A percentile compares a stretch with the other conserved stretches of the same genome.
phyloP scores from a whole-genome alignment of 2,797 vertebrate species.

The Amphiprion clarkii region DNA sequence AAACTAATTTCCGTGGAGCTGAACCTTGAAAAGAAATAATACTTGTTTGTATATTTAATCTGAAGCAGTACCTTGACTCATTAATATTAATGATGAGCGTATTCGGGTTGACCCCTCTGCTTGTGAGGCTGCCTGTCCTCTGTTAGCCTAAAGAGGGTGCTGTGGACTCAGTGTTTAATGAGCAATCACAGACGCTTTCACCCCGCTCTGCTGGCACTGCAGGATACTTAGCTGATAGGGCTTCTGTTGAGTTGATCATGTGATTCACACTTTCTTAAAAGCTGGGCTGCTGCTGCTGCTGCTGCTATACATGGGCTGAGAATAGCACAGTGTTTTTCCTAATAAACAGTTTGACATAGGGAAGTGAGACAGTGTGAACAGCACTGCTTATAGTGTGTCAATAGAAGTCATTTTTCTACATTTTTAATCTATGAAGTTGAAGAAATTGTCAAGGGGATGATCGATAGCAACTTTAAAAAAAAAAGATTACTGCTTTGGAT shows the following conservation, averaged over 20 bases:
- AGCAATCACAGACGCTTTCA: slow-evolving; percentile 68
- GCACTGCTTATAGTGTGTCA: slow-evolving; percentile 58
- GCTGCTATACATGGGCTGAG: slow-evolving; percentile 60
- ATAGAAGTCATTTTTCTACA: slow-evolving; percentile 26
- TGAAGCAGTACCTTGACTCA: not conserved
- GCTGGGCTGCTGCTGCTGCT: slow-evolving; percentile 58
- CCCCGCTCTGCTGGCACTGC: slow-evolving; percentile 54
- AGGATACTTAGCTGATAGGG: slow-evolving; percentile 55
- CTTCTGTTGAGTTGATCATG: slow-evolving; percentile 70
- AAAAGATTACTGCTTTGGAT: too few species aligned
- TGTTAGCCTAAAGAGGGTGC: slow-evolving; percentile 84
- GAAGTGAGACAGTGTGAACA: slow-evolving; percentile 67
- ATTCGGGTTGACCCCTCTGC: slow-evolving; percentile 49
- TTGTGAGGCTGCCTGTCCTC: slow-evolving; percentile 47
- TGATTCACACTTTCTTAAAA: slow-evolving; percentile 76
- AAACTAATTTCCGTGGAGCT: too few species aligned
- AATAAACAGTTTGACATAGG: slow-evolving; percentile 69
- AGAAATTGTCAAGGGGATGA: slow-evolving; percentile 3
- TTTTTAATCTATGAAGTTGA: slow-evolving; percentile 32
- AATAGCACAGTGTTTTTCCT: slow-evolving; percentile 70
- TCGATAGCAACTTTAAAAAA: slow-evolving; percentile 3
- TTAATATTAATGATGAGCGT: slow-evolving; percentile 12
- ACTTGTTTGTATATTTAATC: not conserved
- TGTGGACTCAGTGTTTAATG: slow-evolving; percentile 83
- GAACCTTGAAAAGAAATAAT: not conserved